Evolutionary conservation across 2,113 vertebrate genomes (phyloP), one percentile per base, ranked within the genome.

Genomic region (Rhinichthys klamathensis): DNA sequence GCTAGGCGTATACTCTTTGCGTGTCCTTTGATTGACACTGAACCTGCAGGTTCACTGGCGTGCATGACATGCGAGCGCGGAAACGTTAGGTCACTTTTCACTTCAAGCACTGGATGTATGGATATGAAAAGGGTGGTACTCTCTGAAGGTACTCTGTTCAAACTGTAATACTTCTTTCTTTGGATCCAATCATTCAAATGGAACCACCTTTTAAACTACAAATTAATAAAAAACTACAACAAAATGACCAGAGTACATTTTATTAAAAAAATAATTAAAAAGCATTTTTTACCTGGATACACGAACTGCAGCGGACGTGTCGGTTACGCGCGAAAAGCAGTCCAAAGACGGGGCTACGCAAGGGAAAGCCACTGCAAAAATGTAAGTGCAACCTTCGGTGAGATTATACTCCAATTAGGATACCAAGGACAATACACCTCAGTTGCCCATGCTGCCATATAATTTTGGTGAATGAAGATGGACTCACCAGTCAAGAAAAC

Each of bases 121-220:
- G 0, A 54, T 75, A 15, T 49, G 0, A 75, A 49, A 75, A 51
- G 18, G 18, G 16, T 77, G 74, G 16, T 41, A 12, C 25, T 77
- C 35, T 77, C 51, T 10, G 46, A 2, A 56, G 75, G 49, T 23
- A 58, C 30, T 35, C 4, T 77, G 21, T 70, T 11, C 67, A 70
- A 70, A 35, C 35, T 38, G 16, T 12, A 49, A 65, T 35, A 69
- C 16, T 23, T 70, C 30, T 70, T 8, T 41, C 38, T 41, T 8
- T 41, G 38, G 16, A 8, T 25, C n/a, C 46, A 51, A 6, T 9
- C 12, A 35, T 78, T 78, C 4, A 35, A 78, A 38, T 78, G 30
- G 75, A 78, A 78, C 75, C 51, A 78, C 75, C 30, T 23, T 78
- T 78, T 38, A 13, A 58, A 58, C 18, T n/a, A 35, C 2, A 78